phyloP scores from a whole-genome alignment of 2,113 vertebrate genomes.

The Bos taurus region ARS-UCD2.0 NC_037354.1:15754501-15755000 shows the following conservation, averaged over 20 bases:
- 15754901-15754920: neutral
- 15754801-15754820: rapidly evolving
- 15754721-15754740: neutral
- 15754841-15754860: neutral
- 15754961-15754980: neutral
- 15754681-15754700: neutral
- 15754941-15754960: neutral
- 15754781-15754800: neutral
- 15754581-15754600: neutral
- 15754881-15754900: neutral
- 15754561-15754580: neutral
- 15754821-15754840: neutral
- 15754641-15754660: neutral
- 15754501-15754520: neutral
- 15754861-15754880: neutral
- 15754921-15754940: neutral
- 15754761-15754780: neutral
- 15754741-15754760: neutral
- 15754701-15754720: neutral
- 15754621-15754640: neutral
- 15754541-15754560: neutral
- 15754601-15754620: neutral
- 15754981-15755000: neutral
- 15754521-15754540: neutral
- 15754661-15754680: neutral